Base-by-base conservation (phyloP, 1,140 invertebrate species). In the Musca vetustissima region DNA sequence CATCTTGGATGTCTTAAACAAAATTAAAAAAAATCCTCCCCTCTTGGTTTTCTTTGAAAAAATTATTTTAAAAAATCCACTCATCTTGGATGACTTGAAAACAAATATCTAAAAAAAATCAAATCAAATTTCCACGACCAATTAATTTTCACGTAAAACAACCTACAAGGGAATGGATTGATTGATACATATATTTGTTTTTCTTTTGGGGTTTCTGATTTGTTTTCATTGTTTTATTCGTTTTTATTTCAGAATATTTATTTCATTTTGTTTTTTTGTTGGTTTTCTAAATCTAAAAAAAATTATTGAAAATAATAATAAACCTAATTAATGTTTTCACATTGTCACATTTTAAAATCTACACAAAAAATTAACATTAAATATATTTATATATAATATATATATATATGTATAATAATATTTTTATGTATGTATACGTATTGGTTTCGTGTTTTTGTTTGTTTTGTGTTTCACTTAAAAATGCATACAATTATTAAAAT, bases 301-400 rank as follows among this genome's bases (percentile, higher is more conserved):
- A 59, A 28, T 19, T 61, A 61, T 61, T 19, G 57, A 61, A 61
- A 61, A 61, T 52, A 52, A 52, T 61, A 61, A 61, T 61, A 61
- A 61, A 61, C 57, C 32, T 61, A 61, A 61, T 61, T 61, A 7
- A 36, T 61, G 17, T 61, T 61, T 36, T 36, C 17, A 52, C 17
- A 43, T 61, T 36, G 2, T 61, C n/a, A 2, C 36, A 4, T 36
- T 61, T 19, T 36, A 43, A 43, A 61, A 61, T 61, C 57, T 61
- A 61, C 57, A 61, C 57, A 61, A 61, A 43, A 43, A 61, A 61
- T 61, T 61, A 61, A 61, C 57, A 61, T 61, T 61, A 61, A 61
- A 61, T 61, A 61, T 61, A 61, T 61, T 36, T 61, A 36, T 61
- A 43, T 43, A 43, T 43, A 43, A 43, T 43, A 43, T 43, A 43